Evolutionary conservation across 2,797 vertebrate genomes (phyloP).

Genomic region (Tachyglossus aculeatus): DNA sequence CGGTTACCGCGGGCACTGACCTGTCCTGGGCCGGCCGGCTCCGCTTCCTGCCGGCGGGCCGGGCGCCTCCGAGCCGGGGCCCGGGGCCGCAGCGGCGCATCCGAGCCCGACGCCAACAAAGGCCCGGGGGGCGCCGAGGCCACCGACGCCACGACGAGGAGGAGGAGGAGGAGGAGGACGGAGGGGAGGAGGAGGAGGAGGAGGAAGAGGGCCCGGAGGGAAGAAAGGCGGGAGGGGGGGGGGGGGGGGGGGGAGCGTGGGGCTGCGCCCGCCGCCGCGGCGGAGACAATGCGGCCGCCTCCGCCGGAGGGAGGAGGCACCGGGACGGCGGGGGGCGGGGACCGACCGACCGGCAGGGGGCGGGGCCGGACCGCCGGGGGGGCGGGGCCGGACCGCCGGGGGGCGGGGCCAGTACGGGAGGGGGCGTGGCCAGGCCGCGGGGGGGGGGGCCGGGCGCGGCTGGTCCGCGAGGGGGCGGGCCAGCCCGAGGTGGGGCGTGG

Average conservation of each 20-base stretch:
- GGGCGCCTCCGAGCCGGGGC: constrained; percentile 64
- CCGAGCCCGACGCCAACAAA: constrained; percentile 34
- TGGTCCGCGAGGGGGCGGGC: no score
- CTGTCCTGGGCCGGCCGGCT: constrained; percentile 58
- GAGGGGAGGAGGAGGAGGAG: constrained; percentile 28
- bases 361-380: not conserved
- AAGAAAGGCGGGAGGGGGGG: not conserved
- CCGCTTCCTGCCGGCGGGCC: not conserved
- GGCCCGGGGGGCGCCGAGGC: constrained; percentile 33
- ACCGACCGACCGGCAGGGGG: not conserved
- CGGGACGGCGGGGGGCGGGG: not conserved
- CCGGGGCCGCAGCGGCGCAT: constrained; percentile 60
- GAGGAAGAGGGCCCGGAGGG: constrained; percentile 31
- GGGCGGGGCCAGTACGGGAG: constrained; percentile 49
- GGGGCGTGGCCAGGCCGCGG: not conserved
- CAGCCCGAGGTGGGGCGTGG: no score
- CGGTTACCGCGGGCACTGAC: constrained; percentile 58
- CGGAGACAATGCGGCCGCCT: constrained; percentile 54
- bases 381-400: not conserved
- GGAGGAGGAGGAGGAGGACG: not conserved
- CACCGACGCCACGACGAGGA: constrained; percentile 21
- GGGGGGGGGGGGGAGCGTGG: constrained; percentile 29
- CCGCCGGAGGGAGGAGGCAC: constrained; percentile 26
- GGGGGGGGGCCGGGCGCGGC: not conserved
- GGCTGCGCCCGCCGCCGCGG: constrained; percentile 31